These are phyloP conservation scores for Graptemys geographica DNA, from an alignment of 2,797 vertebrate genomes.

Conservation along the genomic window DNA sequence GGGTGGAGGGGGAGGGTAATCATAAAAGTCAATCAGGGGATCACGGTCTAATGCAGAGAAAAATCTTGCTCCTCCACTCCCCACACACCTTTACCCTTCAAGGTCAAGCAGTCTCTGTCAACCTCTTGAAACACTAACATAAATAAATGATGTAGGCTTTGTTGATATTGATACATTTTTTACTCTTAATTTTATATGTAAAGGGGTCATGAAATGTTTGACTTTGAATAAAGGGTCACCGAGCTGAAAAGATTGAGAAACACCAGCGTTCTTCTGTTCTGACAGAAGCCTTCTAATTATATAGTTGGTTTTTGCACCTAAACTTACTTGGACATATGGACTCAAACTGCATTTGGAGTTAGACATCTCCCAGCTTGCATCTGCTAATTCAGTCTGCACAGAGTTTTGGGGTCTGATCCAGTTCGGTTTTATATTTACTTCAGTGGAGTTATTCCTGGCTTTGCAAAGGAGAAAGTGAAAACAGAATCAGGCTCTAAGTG, in stretches of 20 bases:
- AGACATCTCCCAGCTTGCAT: not conserved
- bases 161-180: not conserved
- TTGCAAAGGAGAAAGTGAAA: not conserved
- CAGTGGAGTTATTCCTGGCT: not conserved
- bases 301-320: not conserved
- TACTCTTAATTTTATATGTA: not conserved
- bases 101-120: not conserved
- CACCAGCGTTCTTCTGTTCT: not conserved
- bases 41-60: slow-evolving; percentile 16
- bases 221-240: not conserved
- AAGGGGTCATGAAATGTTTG: not conserved
- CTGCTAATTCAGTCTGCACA: not conserved
- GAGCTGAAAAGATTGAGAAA: not conserved
- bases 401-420: not conserved
- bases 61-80: not conserved
- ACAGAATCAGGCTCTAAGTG: not conserved
- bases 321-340: not conserved
- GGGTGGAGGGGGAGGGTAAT: not conserved
- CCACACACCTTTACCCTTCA: not conserved
- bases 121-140: not conserved
- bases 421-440: not conserved
- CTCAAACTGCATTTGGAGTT: not conserved
- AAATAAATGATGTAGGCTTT: not conserved
- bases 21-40: not conserved
- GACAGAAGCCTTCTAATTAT: not conserved